Evolutionary conservation across 2,113 vertebrate species (phyloP).

Genomic region (Crypturellus undulatus): DNA sequence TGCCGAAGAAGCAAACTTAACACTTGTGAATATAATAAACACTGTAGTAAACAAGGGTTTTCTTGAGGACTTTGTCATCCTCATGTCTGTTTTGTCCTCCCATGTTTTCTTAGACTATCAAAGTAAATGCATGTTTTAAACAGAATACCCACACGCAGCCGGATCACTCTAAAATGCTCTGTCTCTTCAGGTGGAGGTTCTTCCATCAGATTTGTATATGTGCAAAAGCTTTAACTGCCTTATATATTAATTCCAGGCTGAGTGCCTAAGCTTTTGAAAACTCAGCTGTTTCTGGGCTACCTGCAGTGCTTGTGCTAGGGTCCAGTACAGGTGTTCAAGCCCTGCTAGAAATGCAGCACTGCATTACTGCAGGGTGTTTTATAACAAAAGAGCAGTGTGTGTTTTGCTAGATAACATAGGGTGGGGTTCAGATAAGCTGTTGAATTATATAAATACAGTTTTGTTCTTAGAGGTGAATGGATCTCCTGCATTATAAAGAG

Average conservation of each 20-base stretch:
- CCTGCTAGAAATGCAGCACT: not conserved
- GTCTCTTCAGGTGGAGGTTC: not conserved
- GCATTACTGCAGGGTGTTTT: not conserved
- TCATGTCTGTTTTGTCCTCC: not conserved
- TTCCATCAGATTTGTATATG: not conserved
- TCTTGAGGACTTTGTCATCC: accelerated
- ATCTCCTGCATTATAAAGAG: not conserved
- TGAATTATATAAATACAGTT: not conserved
- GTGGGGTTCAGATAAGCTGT: not conserved
- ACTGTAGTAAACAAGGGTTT: not conserved
- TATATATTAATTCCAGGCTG: not conserved
- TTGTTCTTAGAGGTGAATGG: not conserved
- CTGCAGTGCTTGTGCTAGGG: not conserved
- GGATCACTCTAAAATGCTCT: accelerated
- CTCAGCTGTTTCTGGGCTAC: not conserved
- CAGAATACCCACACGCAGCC: not conserved
- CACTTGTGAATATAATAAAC: not conserved
- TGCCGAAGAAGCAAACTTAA: not conserved
- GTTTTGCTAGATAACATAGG: not conserved
- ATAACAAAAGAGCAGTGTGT: not conserved
- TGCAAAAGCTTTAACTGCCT: not conserved
- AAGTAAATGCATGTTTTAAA: not conserved
- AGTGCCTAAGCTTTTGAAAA: not conserved
- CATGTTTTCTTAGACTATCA: not conserved
- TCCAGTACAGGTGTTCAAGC: not conserved